Conservation (phyloP, 30 jellyfish, hydroid and myxozoan genomes). For the Turritopsis rubra region DNA sequence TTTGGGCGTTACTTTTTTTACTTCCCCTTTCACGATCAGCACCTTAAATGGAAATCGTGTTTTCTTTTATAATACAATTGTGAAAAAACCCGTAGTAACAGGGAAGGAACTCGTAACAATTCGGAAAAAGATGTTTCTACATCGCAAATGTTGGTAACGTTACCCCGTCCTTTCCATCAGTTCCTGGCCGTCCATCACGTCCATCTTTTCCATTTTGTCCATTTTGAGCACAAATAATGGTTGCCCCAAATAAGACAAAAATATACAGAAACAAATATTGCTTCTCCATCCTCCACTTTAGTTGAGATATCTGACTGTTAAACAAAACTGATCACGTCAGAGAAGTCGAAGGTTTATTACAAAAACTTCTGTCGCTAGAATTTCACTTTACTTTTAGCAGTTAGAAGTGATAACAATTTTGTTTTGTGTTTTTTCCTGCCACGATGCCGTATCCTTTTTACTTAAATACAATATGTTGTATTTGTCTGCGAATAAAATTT, state of each 20-base stretch:
- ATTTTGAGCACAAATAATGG: background rate
- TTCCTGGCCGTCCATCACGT: conserved; percentile 6
- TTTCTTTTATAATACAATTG: no score
- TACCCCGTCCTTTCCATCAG: conserved; percentile 6
- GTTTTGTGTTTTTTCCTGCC: no score
- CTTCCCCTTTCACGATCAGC: background rate
- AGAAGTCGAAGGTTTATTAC: no score
- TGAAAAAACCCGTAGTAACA: no score
- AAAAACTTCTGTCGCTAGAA: no score
- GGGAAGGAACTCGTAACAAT: background rate
- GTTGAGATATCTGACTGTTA: no score
- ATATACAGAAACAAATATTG: background rate
- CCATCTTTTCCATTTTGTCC: conserved; percentile 1
- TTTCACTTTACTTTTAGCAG: no score
- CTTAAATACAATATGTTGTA: no score
- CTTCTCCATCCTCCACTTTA: background rate
- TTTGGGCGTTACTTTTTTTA: background rate
- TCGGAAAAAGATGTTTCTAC: background rate
- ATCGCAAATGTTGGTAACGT: background rate
- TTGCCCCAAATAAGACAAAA: background rate
- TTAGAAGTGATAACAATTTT: no score
- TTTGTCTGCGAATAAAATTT: no score
- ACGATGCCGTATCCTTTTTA: no score
- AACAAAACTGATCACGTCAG: no score
- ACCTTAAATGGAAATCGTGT: background rate